Evolutionary conservation across 2,888 invertebrate genomes (phyloP), one percentile per base, ranked within the genome.

Genomic region (Patella ulyssiponensis): DNA sequence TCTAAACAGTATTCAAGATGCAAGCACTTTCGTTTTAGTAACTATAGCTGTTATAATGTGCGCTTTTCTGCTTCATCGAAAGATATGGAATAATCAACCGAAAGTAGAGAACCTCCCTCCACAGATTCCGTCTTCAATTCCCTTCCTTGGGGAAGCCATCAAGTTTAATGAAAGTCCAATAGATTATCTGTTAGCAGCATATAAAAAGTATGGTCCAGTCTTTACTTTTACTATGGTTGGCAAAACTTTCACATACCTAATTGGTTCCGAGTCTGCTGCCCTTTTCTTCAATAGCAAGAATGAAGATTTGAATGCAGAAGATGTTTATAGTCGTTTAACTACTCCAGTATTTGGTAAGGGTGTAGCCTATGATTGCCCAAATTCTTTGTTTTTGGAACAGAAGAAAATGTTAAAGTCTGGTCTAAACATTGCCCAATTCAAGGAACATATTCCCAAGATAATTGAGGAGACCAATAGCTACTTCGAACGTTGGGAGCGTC

Each of bases 191-290:
- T 69, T 86, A 17, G 85, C 84, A 58, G 88, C 88, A 2, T 87
- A 88, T 77, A 78, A 88, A 69, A 86, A 89, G 89, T 87, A 90
- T 86, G 90, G 90, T 1, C 88, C 89, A 5, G 89, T 90, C 74
- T 89, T 90, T 83, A 90, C 86, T 58, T 88, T 90, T 75, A 87
- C 87, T 11, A 90, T 90, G 90, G 87, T 90, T 64, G 90, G 90
- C 2, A 88, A 88, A 73, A 89, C 87, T 9, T 90, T 90, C 83
- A 90, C 90, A 15, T 90, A 88, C 78, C 84, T 90, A 52, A 75
- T 89, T 20, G 89, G 89, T 1, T 85, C 88, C 14, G 88, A 90
- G 17, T 79, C 89, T 14, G 73, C 88, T 53, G 85, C 86, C 1
- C 76, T 86, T 23, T 84, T 90, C 76, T 90, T 90, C 81, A 88